These are phyloP conservation scores for Psilanteris sp. DNA, from an alignment of 1,140 invertebrate genomes.

Conservation along the genomic window DNA sequence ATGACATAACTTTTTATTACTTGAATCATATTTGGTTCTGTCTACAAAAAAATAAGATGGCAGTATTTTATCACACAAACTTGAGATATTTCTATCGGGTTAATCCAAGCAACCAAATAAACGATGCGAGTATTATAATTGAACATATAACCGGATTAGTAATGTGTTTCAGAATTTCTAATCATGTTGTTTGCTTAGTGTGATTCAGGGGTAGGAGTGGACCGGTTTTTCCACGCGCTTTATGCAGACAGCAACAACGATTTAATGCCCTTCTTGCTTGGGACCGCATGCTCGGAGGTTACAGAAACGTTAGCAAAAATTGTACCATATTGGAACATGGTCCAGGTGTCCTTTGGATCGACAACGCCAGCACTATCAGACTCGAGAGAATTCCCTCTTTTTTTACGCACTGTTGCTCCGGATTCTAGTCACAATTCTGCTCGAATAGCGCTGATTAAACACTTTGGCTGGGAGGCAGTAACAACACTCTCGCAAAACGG, in stretches of 20 bases:
- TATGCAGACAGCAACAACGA: conserved; percentile 86
- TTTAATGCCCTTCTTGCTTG: conserved; percentile 88
- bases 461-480: conserved; percentile 92
- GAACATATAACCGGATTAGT: neutral
- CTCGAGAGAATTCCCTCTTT: conserved; percentile 91
- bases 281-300: conserved; percentile 93
- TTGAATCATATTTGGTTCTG: neutral
- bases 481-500: conserved; percentile 92
- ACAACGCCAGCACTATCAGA: conserved; percentile 92
- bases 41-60: neutral
- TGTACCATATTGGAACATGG: conserved; percentile 94
- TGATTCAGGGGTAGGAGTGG: conserved; percentile 92
- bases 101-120: neutral
- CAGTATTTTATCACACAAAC: too few relatives aligned
- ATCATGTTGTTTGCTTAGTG: conserved; percentile 83
- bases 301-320: conserved; percentile 94
- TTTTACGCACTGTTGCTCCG: conserved; percentile 91
- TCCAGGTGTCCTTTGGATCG: conserved; percentile 93
- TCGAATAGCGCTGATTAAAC: conserved; percentile 89
- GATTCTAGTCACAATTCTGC: conserved; percentile 93
- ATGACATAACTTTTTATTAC: conserved; percentile 8
- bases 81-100: neutral
- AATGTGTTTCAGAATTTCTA: neutral
- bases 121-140: neutral
- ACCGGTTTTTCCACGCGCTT: conserved; percentile 94